Evolutionary conservation across 2,113 vertebrate species (phyloP).

Genomic region (Heptranchias perlo): DNA sequence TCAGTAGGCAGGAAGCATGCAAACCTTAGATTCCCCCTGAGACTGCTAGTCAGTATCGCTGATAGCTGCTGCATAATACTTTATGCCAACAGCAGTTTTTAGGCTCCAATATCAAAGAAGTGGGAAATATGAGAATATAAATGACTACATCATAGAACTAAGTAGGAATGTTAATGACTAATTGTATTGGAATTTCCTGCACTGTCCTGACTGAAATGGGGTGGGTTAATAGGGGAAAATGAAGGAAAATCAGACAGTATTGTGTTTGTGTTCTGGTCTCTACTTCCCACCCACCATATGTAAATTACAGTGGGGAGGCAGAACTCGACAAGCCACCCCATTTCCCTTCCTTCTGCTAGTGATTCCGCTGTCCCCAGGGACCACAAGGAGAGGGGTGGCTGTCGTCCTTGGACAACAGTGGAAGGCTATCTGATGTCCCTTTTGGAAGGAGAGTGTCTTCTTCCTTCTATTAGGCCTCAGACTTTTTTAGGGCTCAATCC

Average conservation of each 20-base stretch:
- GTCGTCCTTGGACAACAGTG: background rate
- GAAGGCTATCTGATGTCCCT: background rate
- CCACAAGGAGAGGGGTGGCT: background rate
- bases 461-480: background rate
- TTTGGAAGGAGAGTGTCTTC: background rate
- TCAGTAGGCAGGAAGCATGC: background rate
- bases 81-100: background rate
- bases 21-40: background rate
- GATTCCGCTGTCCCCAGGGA: background rate
- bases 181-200: background rate
- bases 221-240: background rate
- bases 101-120: background rate
- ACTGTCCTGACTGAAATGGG: background rate
- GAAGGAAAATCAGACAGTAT: background rate
- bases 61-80: background rate
- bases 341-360: background rate
- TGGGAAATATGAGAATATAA: background rate
- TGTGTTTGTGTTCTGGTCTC: background rate
- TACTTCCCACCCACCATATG: background rate
- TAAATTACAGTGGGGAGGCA: background rate
- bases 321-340: background rate
- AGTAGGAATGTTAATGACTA: background rate
- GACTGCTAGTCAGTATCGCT: background rate
- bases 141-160: background rate
- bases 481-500: background rate